A percentile compares a stretch with the other conserved stretches of the same genome.
These are phyloP conservation scores for Schlechtendalia chinensis DNA, from an alignment of 1,140 invertebrate genomes.

Conservation along the genomic window DNA sequence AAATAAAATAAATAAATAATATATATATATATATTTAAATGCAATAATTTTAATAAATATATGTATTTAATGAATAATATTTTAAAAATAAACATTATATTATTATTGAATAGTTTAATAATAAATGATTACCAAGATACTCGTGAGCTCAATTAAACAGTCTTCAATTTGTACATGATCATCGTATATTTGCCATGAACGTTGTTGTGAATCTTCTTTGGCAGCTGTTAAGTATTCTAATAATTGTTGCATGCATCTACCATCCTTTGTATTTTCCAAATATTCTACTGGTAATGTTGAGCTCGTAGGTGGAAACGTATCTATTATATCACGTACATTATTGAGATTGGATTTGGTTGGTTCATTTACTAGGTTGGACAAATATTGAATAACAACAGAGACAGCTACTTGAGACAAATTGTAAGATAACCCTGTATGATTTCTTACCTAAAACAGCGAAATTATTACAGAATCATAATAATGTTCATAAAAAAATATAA, in stretches of 20 bases:
- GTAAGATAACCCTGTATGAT: constrained; percentile 81
- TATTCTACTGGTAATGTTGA: constrained; percentile 59
- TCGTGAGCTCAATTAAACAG: constrained; percentile 80
- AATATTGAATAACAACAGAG: constrained; percentile 67
- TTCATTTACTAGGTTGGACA: constrained; percentile 53
- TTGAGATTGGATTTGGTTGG: constrained; percentile 33
- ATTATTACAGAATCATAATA: background rate
- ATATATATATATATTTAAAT: background rate
- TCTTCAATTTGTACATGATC: constrained; percentile 83
- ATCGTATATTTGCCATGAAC: constrained; percentile 90
- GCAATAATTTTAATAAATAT: too few relatives aligned
- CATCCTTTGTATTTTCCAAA: constrained; percentile 72
- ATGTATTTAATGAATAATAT: background rate
- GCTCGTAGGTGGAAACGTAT: constrained; percentile 32
- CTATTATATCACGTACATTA: constrained; percentile 50
- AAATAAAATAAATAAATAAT: constrained; percentile 37
- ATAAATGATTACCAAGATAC: constrained; percentile 70
- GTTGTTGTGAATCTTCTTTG: constrained; percentile 89
- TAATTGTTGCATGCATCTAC: constrained; percentile 73
- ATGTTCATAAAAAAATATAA: too few relatives aligned
- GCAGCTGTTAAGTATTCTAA: constrained; percentile 79
- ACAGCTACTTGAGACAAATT: constrained; percentile 83
- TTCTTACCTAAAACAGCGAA: constrained; percentile 61
- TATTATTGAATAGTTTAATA: too few relatives aligned
- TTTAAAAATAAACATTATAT: background rate